These are phyloP conservation scores for Flexamia atlantica DNA, from an alignment of 2,888 invertebrate species.

Conservation along the genomic window DNA sequence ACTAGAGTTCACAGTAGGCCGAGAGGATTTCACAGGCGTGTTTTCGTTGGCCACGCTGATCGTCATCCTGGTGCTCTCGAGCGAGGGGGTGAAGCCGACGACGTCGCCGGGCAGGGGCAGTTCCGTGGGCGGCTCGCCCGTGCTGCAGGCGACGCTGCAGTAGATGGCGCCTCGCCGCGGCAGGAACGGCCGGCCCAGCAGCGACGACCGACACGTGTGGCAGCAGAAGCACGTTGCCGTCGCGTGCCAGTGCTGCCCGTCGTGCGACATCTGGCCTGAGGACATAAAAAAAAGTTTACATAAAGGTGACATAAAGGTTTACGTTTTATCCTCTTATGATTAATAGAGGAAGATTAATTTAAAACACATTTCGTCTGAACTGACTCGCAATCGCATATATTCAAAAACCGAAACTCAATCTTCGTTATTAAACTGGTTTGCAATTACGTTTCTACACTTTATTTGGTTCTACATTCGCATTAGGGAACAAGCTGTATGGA, in stretches of 20 bases:
- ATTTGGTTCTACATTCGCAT: too few relatives aligned
- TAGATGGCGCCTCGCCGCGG: conserved; percentile 96
- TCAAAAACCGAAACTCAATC: too few relatives aligned
- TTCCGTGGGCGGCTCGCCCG: conserved; percentile 92
- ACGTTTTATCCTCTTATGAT: too few relatives aligned
- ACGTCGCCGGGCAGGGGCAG: conserved; percentile 9
- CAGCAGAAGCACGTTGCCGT: conserved; percentile 97
- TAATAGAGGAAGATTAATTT: too few relatives aligned
- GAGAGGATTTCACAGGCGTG: conserved; percentile 9
- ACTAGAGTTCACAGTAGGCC: not conserved
- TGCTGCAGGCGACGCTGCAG: conserved; percentile 96
- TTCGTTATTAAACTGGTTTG: too few relatives aligned
- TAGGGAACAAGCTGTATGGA: too few relatives aligned
- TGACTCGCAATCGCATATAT: too few relatives aligned
- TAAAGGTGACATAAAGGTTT: too few relatives aligned
- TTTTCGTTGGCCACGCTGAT: not conserved
- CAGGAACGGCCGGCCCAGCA: conserved; percentile 93
- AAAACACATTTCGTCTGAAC: too few relatives aligned
- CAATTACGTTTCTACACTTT: too few relatives aligned
- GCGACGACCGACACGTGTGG: conserved; percentile 88
- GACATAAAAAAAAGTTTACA: too few relatives aligned
- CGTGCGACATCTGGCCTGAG: conserved; percentile 94
- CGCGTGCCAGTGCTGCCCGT: conserved; percentile 99
- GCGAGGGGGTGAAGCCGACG: conserved; percentile 10
- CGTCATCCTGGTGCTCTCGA: not conserved